phyloP scores from a whole-genome alignment of 1,140 invertebrate species.

The Formica selysi region DNA sequence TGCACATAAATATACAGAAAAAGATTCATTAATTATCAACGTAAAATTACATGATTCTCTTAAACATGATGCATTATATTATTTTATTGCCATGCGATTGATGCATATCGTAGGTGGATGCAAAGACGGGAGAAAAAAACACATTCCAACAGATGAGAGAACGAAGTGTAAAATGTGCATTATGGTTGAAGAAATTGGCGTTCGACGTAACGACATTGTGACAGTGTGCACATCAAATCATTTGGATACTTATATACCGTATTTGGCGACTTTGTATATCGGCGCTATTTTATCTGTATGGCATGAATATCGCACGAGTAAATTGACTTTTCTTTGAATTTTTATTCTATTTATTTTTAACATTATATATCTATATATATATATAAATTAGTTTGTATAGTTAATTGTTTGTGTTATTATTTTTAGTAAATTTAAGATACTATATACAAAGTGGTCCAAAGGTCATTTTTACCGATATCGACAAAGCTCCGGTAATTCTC shows the following conservation, averaged over 20 bases:
- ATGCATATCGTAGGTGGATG: too few species aligned
- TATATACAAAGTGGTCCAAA: conserved; percentile 67
- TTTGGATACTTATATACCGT: neutral
- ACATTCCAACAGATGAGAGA: neutral
- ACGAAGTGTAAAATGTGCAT: neutral
- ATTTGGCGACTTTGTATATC: neutral
- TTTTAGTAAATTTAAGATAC: too few species aligned
- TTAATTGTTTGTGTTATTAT: too few species aligned
- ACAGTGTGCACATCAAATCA: neutral
- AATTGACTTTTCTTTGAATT: too few species aligned
- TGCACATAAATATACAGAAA: neutral
- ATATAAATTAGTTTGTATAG: too few species aligned
- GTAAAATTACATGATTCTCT: too few species aligned
- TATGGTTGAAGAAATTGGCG: neutral
- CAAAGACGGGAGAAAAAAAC: too few species aligned
- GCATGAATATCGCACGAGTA: too few species aligned
- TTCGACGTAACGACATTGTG: neutral
- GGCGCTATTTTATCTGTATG: neutral
- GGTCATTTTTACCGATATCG: conserved; percentile 78
- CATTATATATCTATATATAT: too few species aligned
- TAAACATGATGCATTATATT: neutral
- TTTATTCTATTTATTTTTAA: too few species aligned
- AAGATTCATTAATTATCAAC: neutral
- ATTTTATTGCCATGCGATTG: neutral
- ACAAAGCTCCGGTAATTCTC: conserved; percentile 3